Evolutionary conservation across 2,888 invertebrate genomes (phyloP).

Genomic region (Hypercompe scribonia): DNA sequence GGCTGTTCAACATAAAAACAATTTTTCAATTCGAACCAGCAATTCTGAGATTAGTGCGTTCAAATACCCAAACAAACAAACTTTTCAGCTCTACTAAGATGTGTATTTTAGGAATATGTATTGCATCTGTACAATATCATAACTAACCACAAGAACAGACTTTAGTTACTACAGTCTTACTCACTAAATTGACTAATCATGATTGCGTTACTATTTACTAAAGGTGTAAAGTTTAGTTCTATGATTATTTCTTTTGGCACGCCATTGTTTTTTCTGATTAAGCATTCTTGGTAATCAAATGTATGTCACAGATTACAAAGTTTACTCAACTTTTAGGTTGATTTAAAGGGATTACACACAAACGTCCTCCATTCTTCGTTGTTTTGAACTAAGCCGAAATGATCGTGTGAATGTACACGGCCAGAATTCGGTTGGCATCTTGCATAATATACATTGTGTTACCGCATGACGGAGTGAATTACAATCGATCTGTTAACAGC

Average conservation of each 20-base stretch:
- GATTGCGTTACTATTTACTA: constrained; percentile 6
- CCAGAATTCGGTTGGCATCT: neutral
- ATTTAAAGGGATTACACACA: constrained; percentile 11
- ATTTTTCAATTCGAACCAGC: no score
- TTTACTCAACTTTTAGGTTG: constrained; percentile 10
- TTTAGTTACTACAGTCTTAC: neutral
- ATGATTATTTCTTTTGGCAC: constrained; percentile 16
- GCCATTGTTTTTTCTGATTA: constrained; percentile 30
- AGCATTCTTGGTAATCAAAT: constrained; percentile 14
- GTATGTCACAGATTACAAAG: constrained; percentile 23
- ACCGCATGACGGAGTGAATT: neutral
- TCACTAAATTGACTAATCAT: constrained; percentile 3
- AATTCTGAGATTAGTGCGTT: no score
- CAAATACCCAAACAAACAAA: no score
- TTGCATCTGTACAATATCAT: neutral
- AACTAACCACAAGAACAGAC: neutral
- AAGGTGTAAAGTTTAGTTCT: constrained; percentile 1
- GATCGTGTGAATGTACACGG: neutral
- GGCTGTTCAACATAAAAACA: no score
- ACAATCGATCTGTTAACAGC: neutral
- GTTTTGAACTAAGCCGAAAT: neutral
- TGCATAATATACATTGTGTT: constrained; percentile 1
- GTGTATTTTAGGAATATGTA: no score
- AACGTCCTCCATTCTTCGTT: neutral
- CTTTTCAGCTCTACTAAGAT: no score